phyloP scores from a whole-genome alignment of 2,888 invertebrate species.

The Electrophaes corylata region DNA sequence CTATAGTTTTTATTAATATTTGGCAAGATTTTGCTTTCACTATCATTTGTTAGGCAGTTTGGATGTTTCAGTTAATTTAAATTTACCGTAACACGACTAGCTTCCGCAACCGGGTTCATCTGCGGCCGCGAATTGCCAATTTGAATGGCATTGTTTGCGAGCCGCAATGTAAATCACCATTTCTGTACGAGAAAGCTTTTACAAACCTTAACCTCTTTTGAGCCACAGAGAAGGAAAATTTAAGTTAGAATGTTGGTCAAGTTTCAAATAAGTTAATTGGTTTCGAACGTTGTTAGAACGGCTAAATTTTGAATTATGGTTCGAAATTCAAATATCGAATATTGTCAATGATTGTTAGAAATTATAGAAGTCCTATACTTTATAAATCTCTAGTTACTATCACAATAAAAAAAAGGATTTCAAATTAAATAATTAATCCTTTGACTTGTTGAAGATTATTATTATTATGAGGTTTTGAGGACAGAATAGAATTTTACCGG shows the following conservation, averaged over 20 bases:
- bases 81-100: conserved; percentile 75
- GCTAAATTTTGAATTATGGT: not conserved
- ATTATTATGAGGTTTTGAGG: conserved; percentile 4
- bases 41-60: conserved; percentile 7
- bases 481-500: not conserved
- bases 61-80: conserved; percentile 71
- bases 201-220: conserved; percentile 56
- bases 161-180: conserved; percentile 80
- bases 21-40: conserved; percentile 30
- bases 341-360: no score
- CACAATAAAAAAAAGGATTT: no score
- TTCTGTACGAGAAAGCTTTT: conserved; percentile 55
- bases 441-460: no score
- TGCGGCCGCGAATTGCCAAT: conserved; percentile 59
- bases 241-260: conserved; percentile 8
- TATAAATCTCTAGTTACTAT: no score
- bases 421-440: no score
- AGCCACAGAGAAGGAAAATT: conserved; percentile 32
- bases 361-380: no score
- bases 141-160: conserved; percentile 72
- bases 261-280: not conserved
- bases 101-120: conserved; percentile 65
- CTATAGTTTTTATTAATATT: not conserved
- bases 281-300: not conserved
- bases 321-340: not conserved